Percentiles rank a stretch among this genome's conserved stretches.
These are phyloP conservation scores for Pristionchus entomophagus DNA, from an alignment of 2,888 invertebrate genomes.

Conservation along the genomic window DNA sequence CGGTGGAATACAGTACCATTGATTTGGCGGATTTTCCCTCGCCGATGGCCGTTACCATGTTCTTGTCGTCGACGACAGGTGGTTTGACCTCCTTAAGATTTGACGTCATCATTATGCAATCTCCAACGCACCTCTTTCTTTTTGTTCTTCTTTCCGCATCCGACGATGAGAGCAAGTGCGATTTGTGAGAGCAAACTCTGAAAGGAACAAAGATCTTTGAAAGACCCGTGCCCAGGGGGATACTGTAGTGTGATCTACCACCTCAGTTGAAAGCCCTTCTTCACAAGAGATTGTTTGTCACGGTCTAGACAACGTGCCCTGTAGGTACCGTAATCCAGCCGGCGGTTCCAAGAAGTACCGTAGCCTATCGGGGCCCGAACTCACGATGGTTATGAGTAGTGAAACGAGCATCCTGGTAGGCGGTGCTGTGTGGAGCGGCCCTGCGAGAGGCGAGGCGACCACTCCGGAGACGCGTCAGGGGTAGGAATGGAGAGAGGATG, in stretches of 20 bases:
- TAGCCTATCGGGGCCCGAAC: background rate
- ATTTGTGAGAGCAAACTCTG: slow-evolving; percentile 41
- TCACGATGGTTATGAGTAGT: slow-evolving; percentile 40
- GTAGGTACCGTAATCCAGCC: background rate
- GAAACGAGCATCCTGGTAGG: slow-evolving; percentile 14
- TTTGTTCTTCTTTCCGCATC: slow-evolving; percentile 36
- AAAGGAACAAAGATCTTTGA: no score
- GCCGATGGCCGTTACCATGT: background rate
- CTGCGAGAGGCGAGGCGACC: background rate
- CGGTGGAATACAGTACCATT: background rate
- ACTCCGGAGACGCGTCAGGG: background rate
- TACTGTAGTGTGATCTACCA: background rate
- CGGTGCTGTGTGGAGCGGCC: background rate
- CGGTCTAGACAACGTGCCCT: background rate
- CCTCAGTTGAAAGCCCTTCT: no score
- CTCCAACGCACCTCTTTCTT: background rate
- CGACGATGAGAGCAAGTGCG: slow-evolving; percentile 21
- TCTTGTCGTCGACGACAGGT: background rate
- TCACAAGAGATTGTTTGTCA: no score
- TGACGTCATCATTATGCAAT: background rate
- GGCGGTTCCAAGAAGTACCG: background rate
- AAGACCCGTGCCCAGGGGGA: no score
- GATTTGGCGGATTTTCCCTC: background rate
- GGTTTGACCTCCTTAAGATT: background rate
- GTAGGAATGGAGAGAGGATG: slow-evolving; percentile 6